A percentile compares a stretch with the other conserved stretches of the same genome.
These are phyloP conservation scores for Lasioglossum pauxillum DNA, from an alignment of 2,888 invertebrate species.

Conservation along the genomic window DNA sequence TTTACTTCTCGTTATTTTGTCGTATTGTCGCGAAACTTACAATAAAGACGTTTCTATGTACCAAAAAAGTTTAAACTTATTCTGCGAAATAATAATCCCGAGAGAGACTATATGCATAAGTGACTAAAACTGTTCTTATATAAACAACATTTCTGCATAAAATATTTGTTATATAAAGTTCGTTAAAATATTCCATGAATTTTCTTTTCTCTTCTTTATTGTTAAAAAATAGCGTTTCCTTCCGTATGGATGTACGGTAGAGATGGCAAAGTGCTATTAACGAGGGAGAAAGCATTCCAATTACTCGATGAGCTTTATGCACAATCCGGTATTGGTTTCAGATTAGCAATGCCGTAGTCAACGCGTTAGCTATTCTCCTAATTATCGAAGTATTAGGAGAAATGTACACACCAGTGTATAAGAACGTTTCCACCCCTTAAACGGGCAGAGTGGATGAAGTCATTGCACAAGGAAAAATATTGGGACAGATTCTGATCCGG, in stretches of 20 bases:
- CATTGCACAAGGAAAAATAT: constrained; percentile 97
- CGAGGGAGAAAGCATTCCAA: background rate
- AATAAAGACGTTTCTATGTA: background rate
- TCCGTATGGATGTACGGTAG: background rate
- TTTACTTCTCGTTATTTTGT: background rate
- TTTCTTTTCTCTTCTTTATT: background rate
- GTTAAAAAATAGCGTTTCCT: background rate
- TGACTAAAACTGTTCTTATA: too few relatives aligned
- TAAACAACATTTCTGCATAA: background rate
- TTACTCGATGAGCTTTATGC: background rate
- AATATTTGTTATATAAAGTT: background rate
- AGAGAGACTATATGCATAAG: too few relatives aligned
- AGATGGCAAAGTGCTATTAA: background rate
- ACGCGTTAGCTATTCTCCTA: background rate
- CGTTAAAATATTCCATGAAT: background rate
- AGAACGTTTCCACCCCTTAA: constrained; percentile 95
- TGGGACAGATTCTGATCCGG: constrained; percentile 97
- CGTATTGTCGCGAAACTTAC: background rate
- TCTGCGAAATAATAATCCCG: background rate
- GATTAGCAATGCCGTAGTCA: background rate
- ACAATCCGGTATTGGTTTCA: background rate
- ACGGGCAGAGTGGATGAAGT: constrained; percentile 97
- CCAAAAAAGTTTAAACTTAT: background rate
- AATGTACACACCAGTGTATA: constrained; percentile 93
- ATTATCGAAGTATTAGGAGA: background rate